phyloP scores from a whole-genome alignment of 1,140 invertebrate species.

The Neodiprion lecontei region DNA sequence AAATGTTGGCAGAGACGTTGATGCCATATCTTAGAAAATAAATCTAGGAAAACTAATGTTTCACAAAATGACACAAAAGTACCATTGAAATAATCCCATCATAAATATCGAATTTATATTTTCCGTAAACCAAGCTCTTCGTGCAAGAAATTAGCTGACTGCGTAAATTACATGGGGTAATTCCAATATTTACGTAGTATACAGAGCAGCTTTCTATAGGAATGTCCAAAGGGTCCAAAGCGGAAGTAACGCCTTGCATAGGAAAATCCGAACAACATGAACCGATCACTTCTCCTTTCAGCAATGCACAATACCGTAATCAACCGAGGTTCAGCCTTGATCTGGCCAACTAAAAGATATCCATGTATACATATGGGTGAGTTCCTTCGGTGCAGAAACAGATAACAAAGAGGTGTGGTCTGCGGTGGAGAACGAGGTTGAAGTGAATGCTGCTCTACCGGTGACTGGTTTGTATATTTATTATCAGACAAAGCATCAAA shows the following conservation, averaged over 20 bases:
- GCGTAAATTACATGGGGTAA: no score
- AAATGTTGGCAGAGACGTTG: no score
- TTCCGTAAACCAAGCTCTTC: no score
- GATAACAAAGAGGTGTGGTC: slow-evolving; percentile 15
- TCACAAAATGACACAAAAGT: no score
- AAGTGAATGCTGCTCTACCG: background rate
- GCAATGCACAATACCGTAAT: background rate
- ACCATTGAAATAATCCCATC: no score
- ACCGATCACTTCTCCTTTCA: background rate
- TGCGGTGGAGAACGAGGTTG: background rate
- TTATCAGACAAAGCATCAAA: background rate
- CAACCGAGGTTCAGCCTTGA: background rate
- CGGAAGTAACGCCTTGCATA: background rate
- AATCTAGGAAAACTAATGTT: no score
- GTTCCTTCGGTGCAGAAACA: background rate
- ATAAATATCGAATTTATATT: no score
- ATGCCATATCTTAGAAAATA: no score
- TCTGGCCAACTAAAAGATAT: background rate
- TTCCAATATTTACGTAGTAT: no score
- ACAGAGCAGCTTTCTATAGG: no score
- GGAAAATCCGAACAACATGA: background rate
- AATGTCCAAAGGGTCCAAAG: no score
- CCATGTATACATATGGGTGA: background rate
- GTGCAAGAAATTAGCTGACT: no score
- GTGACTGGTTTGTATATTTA: background rate